Evolutionary conservation across 2,888 invertebrate species (phyloP), one percentile per base, ranked within the genome.

Genomic region (Chrysodeixis includens): DNA sequence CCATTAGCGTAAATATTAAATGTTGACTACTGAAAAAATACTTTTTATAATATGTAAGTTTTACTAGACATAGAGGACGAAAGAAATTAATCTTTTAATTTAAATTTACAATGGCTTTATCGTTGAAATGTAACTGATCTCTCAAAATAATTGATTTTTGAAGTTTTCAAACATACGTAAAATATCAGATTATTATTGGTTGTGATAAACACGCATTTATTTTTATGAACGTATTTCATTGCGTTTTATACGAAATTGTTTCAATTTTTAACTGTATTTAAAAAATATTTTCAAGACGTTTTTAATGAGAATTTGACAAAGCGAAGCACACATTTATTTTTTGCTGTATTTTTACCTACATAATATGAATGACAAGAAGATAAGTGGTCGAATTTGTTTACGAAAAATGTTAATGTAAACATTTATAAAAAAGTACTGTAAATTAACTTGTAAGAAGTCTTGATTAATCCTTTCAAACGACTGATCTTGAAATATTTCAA

Each of bases 1-100:
- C 83, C 83, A 78, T 70, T 83, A 77, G 67, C 30, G 49, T 76
- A 67, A 74, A 76, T 71, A 56, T 74, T 58, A 56, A 74, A 70
- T 59, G 74, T 77, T 78, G 64, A 66, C 54, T 74, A 69, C 61
- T 62, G 16, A 53, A 57, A 74, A 59, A 68, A 51, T 32, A 7
- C 4, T 52, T n/a, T 22, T 22, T 30, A 6, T 26, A 56, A 40
- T n/a, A n/a, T n/a, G 22, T 30, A 14, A 49, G 46, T 49, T 49
- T 49, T 49, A 49, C 9, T 49, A 40, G 40, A n/a, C 5, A 40
- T 18, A 46, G 7, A 1, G 46, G 18, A 46, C 4, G 35, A 14
- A 35, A 35, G 3, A 12, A 14, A 12, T 32, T 0, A 4, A 2
- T 8, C 9, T 35, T 35, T 35, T 12, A 35, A 40, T 14, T 40